These are phyloP conservation scores for Clarias batrachus DNA, from an alignment of 2,113 vertebrate species.

Conservation along the genomic window DNA sequence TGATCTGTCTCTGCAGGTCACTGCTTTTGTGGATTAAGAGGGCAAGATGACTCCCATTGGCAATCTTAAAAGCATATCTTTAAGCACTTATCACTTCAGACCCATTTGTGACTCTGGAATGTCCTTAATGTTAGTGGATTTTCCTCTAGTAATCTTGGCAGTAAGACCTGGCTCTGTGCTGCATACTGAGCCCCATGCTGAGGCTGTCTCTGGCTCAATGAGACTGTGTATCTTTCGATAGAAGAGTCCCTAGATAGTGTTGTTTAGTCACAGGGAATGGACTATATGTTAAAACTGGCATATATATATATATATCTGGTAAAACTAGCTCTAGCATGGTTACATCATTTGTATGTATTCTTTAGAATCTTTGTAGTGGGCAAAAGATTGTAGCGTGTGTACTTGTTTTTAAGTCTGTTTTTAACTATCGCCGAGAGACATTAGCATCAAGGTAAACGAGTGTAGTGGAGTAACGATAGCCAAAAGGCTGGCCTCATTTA, in stretches of 20 bases:
- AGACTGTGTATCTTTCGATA: background rate
- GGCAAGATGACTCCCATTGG: constrained; percentile 21
- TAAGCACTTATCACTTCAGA: constrained; percentile 31
- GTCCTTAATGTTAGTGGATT: constrained; percentile 11
- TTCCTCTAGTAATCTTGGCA: constrained; percentile 27
- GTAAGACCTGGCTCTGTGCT: constrained; percentile 15
- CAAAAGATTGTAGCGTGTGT: background rate
- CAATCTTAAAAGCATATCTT: constrained; percentile 46
- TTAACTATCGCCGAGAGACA: background rate
- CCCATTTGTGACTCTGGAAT: constrained; percentile 17
- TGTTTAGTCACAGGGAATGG: background rate
- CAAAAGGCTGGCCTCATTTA: background rate
- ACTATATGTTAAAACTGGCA: background rate
- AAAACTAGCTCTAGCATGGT: background rate
- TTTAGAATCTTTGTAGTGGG: background rate
- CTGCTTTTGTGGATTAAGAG: constrained; percentile 17
- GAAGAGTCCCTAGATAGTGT: no score
- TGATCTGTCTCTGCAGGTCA: background rate
- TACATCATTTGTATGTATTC: background rate
- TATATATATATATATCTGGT: background rate
- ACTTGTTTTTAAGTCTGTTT: background rate
- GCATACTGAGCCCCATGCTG: constrained; percentile 2
- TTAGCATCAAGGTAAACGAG: background rate
- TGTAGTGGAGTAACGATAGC: background rate
- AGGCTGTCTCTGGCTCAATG: constrained; percentile 41